Evolutionary conservation across 2,888 invertebrate genomes (phyloP), one percentile per base, ranked within the genome.

Genomic region (Peribatodes rhomboidaria): DNA sequence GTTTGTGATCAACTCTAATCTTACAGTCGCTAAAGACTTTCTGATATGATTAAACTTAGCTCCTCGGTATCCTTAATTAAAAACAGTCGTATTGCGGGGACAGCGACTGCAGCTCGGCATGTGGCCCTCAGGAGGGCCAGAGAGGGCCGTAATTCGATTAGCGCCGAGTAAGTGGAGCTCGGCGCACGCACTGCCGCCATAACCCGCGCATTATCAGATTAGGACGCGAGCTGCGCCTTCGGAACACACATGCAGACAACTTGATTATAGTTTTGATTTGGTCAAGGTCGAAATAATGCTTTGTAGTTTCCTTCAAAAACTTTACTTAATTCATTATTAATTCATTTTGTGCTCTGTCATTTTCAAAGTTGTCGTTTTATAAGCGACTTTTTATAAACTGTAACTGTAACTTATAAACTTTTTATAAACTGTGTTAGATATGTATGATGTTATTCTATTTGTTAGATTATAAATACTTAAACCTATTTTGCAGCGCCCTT

Each of bases 191-290:
- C 65, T 76, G 79, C 77, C 47, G 56, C 84, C 83, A 83, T 85
- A 85, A 84, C 84, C 79, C 74, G 77, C 77, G 79, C 84, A 82
- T 85, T 85, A 85, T 85, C 81, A 72, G 82, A 85, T 85, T 85
- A 85, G 73, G 71, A 65, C 72, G 76, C 73, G 78, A 70, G 74
- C 75, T 64, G 77, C 73, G 76, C 75, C 65, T 61, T 61, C 63
- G 61, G 68, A 71, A 71, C 73, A 68, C 70, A 76, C 70, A 75
- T 78, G 74, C 72, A 71, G 71, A 69, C 73, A 74, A 65, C 65
- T 57, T 13, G 57, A 58, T 64, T 66, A 61, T 42, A 62, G 68
- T 67, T 67, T 65, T 65, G 63, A 72, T 68, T 70, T 67, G 76
- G 77, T 79, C 77, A 82, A 81, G 80, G 80, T 80, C 78, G 67